Percentiles rank a stretch among this genome's conserved stretches.
Evolutionary conservation across 2,113 vertebrate species (phyloP).

Genomic region (Chamaetylas fuelleborni): DNA sequence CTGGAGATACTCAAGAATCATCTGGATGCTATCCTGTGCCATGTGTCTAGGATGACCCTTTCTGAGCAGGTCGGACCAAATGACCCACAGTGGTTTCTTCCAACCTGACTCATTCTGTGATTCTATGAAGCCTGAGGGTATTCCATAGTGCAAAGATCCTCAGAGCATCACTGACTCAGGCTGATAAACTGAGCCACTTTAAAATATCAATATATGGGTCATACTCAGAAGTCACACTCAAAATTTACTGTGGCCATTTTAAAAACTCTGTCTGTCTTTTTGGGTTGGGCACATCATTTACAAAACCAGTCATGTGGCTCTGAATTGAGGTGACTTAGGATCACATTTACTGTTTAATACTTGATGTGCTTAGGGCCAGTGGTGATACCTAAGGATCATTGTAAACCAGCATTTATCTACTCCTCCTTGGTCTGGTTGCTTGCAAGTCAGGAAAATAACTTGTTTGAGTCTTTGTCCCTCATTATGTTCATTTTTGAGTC

Average conservation of each 20-base stretch:
- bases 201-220: background rate
- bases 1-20: background rate
- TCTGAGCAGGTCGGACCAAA: background rate
- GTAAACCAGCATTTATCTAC: background rate
- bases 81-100: background rate
- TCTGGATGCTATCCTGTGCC: background rate
- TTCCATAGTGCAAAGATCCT: background rate
- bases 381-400: background rate
- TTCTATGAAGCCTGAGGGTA: background rate
- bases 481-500: background rate
- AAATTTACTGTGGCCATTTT: background rate
- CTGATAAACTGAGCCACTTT: background rate
- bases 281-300: background rate
- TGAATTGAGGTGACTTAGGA: background rate
- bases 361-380: background rate
- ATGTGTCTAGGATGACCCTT: background rate
- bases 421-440: background rate
- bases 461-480: background rate
- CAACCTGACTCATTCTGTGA: background rate
- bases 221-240: background rate
- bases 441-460: slow-evolving; percentile 21
- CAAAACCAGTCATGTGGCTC: background rate
- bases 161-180: background rate
- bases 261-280: background rate
- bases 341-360: background rate